Base-by-base conservation (phyloP, 2,888 invertebrate species). In the Embidobia sp. region DNA sequence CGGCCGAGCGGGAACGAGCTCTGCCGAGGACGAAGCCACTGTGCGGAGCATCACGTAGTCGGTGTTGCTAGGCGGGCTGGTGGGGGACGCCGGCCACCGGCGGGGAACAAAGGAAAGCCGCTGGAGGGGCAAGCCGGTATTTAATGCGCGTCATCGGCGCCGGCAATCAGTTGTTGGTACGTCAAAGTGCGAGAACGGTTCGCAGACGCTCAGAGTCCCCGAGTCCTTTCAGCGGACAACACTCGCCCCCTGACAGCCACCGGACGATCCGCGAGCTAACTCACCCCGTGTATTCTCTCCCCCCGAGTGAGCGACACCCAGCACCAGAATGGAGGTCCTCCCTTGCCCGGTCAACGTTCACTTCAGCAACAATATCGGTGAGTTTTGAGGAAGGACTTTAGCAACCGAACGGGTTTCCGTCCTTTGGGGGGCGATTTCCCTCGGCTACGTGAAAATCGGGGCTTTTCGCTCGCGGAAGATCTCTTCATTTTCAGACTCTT, bases 311-410 rank as follows among this genome's bases (percentile, higher is more conserved):
- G 7, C 1, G 6, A 3, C 13, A 19, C 22, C 35, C 27, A 18
- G 3, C 10, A 26, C 6, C 69, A 93, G 92, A 90, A 95, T 95
- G 95, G 95, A 95, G 92, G 93, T 95, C 90, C 92, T 95, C 90
- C 93, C 94, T 90, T 93, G 94, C 90, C 93, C 93, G 90, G 94
- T 93, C 90, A 93, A 92, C 90, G 94, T 94, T 89, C 93, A 93
- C 91, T 95, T 94, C 91, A 93, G 92, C 90, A 93, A 92, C 90
- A 93, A 93, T 89, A 93, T 94, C 93, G 94, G 94, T 94, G 90
- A 92, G 92, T 26, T 4, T 6, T 22, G 22, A n/a, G n/a, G n/a
- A n/a, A n/a, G n/a, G n/a, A n/a, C n/a, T n/a, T n/a, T n/a, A n/a
- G n/a, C n/a, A n/a, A n/a, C n/a, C n/a, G n/a, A n/a, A n/a, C n/a